Percentiles rank a stretch among this genome's conserved stretches.
Conservation (phyloP, 2,888 invertebrate genomes). For the Nezara viridula region DNA sequence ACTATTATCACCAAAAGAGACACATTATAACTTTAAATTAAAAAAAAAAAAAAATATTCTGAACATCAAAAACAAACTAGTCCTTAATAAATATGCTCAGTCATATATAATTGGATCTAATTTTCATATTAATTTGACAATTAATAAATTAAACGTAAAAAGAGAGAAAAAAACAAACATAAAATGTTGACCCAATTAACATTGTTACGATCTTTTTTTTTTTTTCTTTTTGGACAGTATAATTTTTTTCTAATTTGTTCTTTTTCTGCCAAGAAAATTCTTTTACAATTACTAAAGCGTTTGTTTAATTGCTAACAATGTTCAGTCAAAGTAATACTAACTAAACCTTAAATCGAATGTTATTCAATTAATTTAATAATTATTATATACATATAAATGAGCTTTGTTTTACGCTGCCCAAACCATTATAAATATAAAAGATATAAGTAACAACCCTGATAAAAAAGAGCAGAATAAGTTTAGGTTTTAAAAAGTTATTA, state of each 20-base stretch:
- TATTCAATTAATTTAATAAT: slow-evolving; percentile 53
- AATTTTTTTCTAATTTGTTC: background rate
- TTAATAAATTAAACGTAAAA: slow-evolving; percentile 17
- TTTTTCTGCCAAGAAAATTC: background rate
- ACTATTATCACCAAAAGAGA: slow-evolving; percentile 40
- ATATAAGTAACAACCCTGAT: slow-evolving; percentile 58
- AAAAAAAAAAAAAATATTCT: slow-evolving; percentile 15
- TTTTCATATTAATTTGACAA: slow-evolving; percentile 3
- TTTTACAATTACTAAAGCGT: slow-evolving; percentile 42
- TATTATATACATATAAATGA: slow-evolving; percentile 50
- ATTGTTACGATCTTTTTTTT: background rate
- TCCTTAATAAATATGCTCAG: slow-evolving; percentile 27
- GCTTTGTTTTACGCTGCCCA: slow-evolving; percentile 52
- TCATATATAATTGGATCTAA: slow-evolving; percentile 28
- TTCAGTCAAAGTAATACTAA: slow-evolving; percentile 57
- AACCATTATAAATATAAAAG: slow-evolving; percentile 51
- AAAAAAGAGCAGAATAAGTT: slow-evolving; percentile 53
- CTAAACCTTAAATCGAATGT: slow-evolving; percentile 57
- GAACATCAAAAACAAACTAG: slow-evolving; percentile 27
- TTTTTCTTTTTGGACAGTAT: background rate
- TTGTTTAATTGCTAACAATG: slow-evolving; percentile 46
- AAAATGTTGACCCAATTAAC: slow-evolving; percentile 10
- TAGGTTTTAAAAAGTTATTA: slow-evolving; percentile 44
- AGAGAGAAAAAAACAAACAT: background rate
- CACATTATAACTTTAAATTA: slow-evolving; percentile 9